These are phyloP conservation scores for Carassius gibelio DNA, from an alignment of 2,113 vertebrate species.

Conservation along the genomic window DNA sequence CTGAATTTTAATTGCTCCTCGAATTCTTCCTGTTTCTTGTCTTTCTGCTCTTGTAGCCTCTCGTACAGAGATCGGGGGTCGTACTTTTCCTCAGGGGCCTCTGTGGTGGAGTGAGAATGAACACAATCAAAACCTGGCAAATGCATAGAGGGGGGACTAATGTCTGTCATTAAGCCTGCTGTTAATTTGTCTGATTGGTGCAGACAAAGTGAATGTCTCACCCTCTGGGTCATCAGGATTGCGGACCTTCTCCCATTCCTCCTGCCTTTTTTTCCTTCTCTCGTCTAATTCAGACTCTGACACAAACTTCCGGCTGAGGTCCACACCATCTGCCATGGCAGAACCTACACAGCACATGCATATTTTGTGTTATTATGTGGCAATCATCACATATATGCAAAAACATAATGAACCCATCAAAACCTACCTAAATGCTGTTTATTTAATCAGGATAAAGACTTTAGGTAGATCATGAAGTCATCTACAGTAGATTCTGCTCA, in stretches of 20 bases:
- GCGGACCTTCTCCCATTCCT: constrained; percentile 97
- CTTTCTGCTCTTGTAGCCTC: constrained; percentile 94
- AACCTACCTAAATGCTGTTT: constrained; percentile 43
- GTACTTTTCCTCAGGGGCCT: constrained; percentile 92
- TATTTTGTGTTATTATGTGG: background rate
- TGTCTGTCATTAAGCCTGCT: background rate
- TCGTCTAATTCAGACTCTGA: constrained; percentile 92
- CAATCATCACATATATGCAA: background rate
- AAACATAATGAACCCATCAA: background rate
- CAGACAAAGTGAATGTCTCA: constrained; percentile 60
- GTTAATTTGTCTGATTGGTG: background rate
- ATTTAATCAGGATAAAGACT: constrained; percentile 35
- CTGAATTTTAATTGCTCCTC: constrained; percentile 99
- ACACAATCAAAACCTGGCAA: constrained; percentile 49
- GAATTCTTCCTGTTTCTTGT: constrained; percentile 96
- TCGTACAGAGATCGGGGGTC: constrained; percentile 90
- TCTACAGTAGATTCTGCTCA: constrained; percentile 33
- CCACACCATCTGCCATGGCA: constrained; percentile 78
- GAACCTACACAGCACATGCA: constrained; percentile 4
- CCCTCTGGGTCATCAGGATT: constrained; percentile 95
- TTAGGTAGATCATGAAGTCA: constrained; percentile 48
- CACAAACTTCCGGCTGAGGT: constrained; percentile 93
- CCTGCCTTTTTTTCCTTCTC: constrained; percentile 88
- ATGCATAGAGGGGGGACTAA: background rate
- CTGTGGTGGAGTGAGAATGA: constrained; percentile 67